These are phyloP conservation scores for Acanthoscelides obtectus DNA, from an alignment of 2,888 invertebrate species.

Conservation along the genomic window DNA sequence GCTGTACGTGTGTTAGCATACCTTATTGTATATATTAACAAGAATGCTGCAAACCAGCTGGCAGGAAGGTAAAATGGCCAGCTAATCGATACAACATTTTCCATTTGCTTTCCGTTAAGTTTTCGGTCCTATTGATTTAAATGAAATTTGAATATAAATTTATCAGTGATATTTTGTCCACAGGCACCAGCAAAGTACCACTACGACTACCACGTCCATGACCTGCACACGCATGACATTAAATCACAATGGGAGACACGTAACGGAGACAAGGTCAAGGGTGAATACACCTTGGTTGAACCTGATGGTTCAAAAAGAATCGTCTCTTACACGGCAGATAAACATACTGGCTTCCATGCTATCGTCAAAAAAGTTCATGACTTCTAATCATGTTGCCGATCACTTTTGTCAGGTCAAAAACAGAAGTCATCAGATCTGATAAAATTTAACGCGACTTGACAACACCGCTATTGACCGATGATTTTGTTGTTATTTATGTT, in stretches of 20 bases:
- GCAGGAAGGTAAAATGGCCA: too few species aligned
- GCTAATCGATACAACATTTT: too few species aligned
- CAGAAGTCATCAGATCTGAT: neutral
- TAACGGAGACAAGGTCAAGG: conserved; percentile 47
- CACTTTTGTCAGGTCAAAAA: neutral
- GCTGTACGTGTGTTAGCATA: too few species aligned
- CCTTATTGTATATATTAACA: too few species aligned
- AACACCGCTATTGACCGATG: neutral
- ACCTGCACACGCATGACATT: conserved; percentile 49
- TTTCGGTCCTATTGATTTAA: too few species aligned
- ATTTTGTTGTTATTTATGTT: conserved; percentile 5
- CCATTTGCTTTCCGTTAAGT: too few species aligned
- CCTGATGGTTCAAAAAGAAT: conserved; percentile 44
- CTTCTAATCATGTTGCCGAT: conserved; percentile 18
- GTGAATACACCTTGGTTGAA: conserved; percentile 45
- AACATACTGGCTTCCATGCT: conserved; percentile 44
- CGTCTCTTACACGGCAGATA: conserved; percentile 44
- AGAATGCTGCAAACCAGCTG: too few species aligned
- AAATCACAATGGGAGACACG: conserved; percentile 48
- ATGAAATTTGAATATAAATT: too few species aligned
- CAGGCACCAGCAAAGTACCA: conserved; percentile 47
- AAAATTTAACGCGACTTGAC: neutral
- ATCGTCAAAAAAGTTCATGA: conserved; percentile 40
- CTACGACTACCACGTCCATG: conserved; percentile 48
- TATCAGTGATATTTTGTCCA: conserved; percentile 14